Conservation (phyloP, 1,140 invertebrate species). For the Caenorhabditis latens region DNA sequence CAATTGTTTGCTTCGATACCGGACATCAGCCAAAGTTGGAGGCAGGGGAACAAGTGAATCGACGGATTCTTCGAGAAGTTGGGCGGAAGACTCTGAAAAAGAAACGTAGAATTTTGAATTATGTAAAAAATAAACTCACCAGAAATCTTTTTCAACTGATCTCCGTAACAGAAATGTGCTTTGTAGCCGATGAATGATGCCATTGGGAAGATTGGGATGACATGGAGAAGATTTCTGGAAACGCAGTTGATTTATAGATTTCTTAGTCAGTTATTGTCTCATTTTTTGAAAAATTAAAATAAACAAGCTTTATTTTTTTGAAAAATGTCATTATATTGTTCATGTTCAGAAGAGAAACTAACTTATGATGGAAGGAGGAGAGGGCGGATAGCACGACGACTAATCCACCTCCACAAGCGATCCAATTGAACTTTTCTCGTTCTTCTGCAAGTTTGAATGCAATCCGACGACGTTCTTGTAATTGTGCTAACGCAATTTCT, state of each 20-base stretch:
- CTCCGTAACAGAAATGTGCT: constrained; percentile 57
- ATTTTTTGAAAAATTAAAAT: too few species aligned
- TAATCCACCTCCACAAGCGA: constrained; percentile 37
- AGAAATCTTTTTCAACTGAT: constrained; percentile 24
- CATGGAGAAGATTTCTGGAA: constrained; percentile 49
- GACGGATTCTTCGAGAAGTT: constrained; percentile 15
- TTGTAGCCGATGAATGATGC: constrained; percentile 58
- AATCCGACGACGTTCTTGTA: constrained; percentile 40
- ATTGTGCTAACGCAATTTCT: constrained; percentile 55
- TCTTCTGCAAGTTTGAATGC: constrained; percentile 59
- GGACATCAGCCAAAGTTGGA: constrained; percentile 44
- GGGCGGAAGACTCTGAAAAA: not conserved
- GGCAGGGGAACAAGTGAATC: not conserved
- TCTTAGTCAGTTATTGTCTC: too few species aligned
- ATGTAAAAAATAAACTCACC: not conserved
- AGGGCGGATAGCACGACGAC: constrained; percentile 25
- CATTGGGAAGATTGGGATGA: constrained; percentile 57
- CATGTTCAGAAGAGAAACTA: not conserved
- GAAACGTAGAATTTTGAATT: not conserved
- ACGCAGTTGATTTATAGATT: too few species aligned
- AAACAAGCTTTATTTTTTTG: not conserved
- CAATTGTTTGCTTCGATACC: constrained; percentile 7
- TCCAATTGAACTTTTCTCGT: constrained; percentile 61
- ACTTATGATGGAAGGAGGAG: constrained; percentile 58
- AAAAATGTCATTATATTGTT: not conserved